A percentile compares a stretch with the other conserved stretches of the same genome.
Conservation (phyloP, 2,888 invertebrate species). For the Synanthedon myopaeformis region DNA sequence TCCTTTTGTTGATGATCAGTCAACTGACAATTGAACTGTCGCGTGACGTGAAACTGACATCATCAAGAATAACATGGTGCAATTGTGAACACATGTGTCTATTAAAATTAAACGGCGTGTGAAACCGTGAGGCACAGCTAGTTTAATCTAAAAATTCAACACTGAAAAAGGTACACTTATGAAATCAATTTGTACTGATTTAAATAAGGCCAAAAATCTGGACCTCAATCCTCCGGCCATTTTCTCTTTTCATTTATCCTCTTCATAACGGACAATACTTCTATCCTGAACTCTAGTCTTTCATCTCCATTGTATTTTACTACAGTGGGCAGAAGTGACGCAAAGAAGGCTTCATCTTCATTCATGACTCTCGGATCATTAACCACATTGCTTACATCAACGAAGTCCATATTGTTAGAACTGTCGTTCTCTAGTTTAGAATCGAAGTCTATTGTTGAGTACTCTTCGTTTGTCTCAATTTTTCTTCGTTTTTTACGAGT, state of each 20-base stretch:
- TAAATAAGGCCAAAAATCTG: background rate
- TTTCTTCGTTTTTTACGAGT: conserved; percentile 21
- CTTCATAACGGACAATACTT: conserved; percentile 50
- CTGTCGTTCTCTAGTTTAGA: conserved; percentile 1
- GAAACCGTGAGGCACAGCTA: too few relatives aligned
- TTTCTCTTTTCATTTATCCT: conserved; percentile 40
- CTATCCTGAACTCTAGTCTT: conserved; percentile 51
- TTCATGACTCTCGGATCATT: conserved; percentile 54
- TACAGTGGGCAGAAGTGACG: conserved; percentile 49
- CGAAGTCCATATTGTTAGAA: conserved; percentile 24
- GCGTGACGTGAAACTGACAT: too few relatives aligned
- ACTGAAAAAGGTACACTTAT: too few relatives aligned
- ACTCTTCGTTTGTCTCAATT: conserved; percentile 8
- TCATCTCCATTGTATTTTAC: conserved; percentile 56
- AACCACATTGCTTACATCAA: conserved; percentile 25
- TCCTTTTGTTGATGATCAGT: too few relatives aligned
- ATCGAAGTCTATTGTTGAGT: conserved; percentile 1
- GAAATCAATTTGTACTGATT: too few relatives aligned
- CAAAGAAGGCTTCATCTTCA: conserved; percentile 62
- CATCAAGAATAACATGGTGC: too few relatives aligned
- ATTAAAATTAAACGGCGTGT: too few relatives aligned
- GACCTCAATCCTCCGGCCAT: conserved; percentile 15
- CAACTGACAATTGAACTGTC: too few relatives aligned
- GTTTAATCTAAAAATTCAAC: too few relatives aligned
- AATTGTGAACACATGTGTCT: too few relatives aligned